phyloP scores from a whole-genome alignment of 2,888 invertebrate species.

The Rhamnusium bicolor region DNA sequence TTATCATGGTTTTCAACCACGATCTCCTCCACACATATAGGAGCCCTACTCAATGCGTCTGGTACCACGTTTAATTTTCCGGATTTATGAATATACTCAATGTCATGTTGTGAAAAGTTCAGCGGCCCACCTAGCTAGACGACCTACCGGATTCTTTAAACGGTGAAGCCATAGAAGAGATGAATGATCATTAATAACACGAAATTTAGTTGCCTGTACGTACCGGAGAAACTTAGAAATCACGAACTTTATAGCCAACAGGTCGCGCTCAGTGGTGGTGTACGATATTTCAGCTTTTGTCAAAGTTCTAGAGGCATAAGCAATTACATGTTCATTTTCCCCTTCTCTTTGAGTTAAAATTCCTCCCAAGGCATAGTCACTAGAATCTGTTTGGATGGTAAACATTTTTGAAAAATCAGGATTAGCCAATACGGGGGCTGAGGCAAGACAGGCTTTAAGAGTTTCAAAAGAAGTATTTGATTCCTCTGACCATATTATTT shows the following conservation, averaged over 20 bases:
- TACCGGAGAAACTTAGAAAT: slow-evolving; percentile 49
- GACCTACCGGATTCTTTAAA: slow-evolving; percentile 53
- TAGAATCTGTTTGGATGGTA: slow-evolving; percentile 3
- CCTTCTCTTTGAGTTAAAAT: background rate
- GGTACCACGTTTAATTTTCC: background rate
- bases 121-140: slow-evolving; percentile 52
- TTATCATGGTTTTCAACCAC: background rate
- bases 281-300: slow-evolving; percentile 32
- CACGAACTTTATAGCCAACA: slow-evolving; percentile 35
- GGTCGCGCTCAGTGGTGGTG: slow-evolving; percentile 44
- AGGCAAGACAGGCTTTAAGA: slow-evolving; percentile 47
- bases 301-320: slow-evolving; percentile 43
- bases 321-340: slow-evolving; percentile 38
- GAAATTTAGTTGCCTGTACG: slow-evolving; percentile 51
- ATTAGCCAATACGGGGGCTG: slow-evolving; percentile 16
- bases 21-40: background rate
- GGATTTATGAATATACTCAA: background rate
- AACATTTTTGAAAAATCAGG: slow-evolving; percentile 23
- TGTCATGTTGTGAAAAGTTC: background rate
- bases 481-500: slow-evolving; percentile 44
- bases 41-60: background rate
- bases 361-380: background rate
- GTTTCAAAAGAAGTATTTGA: slow-evolving; percentile 49
- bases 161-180: slow-evolving; percentile 53
- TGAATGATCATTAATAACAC: slow-evolving; percentile 55